Evolutionary conservation across 2,113 vertebrate genomes (phyloP), one percentile per base, ranked within the genome.

Genomic region (Parotia lawesii): DNA sequence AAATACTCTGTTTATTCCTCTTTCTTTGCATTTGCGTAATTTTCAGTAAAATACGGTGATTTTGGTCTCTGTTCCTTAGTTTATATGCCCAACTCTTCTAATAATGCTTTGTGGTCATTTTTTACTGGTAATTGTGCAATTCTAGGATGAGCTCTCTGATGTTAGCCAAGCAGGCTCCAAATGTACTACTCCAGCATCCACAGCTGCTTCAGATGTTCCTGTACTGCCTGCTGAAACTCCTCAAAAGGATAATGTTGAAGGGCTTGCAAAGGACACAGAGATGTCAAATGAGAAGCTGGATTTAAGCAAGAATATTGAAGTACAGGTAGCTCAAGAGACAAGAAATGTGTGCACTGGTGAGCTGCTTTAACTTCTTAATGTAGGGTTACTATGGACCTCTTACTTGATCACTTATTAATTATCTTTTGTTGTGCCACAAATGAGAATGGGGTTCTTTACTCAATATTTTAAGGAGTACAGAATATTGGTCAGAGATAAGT

Each of bases 141-240:
- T 96, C 67, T 92, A 99, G 99, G 99, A 99, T 98, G 99, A 99
- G 92, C 96, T 99, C 85, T 98, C 98, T 75, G 97, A 97, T 56
- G 89, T 96, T 33, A 98, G 97, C 96, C 98, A 97, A 47, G 88
- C 97, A 79, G 97, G 97, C 72, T 98, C 98, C 85, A 99, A 98
- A 96, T 98, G 98, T 23, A 98, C 97, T 53, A 98, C 99, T 22
- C 98, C 98, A 29, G 98, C 98, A 82, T 98, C 98, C 89, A 97
- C 96, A 28, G 89, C 97, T 44, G 93, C 98, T 70, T 98, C 98
- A 21, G 98, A 98, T 57, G 96, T 96, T 44, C 96, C 97, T 62
- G 93, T 85, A 54, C 95, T 97, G 85, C 97, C 98, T 78, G 87
- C 94, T 62, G 98, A 97, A 70, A 97, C 98, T 14, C 96, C 98